Conservation (phyloP, 2,113 vertebrate genomes). For the cat (Felis catus) region DNA sequence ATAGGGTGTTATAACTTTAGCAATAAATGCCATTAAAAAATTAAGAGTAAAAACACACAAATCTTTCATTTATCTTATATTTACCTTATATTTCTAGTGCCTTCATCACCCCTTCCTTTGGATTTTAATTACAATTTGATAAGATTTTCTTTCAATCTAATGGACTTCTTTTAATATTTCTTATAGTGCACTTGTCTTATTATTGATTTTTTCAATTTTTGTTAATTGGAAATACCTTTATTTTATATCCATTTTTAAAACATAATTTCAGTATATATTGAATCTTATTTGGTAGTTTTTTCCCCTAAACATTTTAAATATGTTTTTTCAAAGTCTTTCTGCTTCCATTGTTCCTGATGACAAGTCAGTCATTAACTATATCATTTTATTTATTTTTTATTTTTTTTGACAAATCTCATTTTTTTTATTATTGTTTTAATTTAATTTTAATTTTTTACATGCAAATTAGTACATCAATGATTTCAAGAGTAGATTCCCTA, state of each 20-base stretch:
- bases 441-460: no score
- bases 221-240: not conserved
- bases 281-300: not conserved
- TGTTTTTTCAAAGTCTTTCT: not conserved
- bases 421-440: no score
- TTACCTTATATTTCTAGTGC: not conserved
- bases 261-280: not conserved
- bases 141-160: not conserved
- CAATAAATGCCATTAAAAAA: not conserved
- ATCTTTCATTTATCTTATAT: not conserved
- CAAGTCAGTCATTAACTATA: not conserved
- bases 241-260: not conserved
- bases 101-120: not conserved
- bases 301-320: not conserved
- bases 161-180: not conserved
- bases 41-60: not conserved
- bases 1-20: not conserved
- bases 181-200: not conserved
- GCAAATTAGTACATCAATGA: no score
- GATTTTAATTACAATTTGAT: not conserved
- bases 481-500: no score
- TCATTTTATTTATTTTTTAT: not conserved
- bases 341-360: not conserved
- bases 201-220: not conserved
- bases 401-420: no score